Evolutionary conservation across 2,797 vertebrate species (phyloP).

Genomic region (Lophius americanus): DNA sequence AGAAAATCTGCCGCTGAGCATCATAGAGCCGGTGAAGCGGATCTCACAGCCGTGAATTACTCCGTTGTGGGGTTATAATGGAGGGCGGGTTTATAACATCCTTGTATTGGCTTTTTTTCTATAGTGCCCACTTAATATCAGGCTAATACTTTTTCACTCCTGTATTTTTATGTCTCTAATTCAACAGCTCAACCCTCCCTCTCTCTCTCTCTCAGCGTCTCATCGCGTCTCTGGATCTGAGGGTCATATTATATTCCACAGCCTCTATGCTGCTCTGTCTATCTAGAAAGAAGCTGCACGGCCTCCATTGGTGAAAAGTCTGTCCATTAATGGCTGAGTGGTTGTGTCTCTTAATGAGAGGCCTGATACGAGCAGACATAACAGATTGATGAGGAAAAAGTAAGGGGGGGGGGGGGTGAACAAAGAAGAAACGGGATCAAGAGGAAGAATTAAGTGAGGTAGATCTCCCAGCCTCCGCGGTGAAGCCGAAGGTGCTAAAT

Average conservation of each 20-base stretch:
- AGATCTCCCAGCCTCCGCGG: neutral
- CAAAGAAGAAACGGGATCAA: conserved; percentile 10
- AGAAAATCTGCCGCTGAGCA: conserved; percentile 19
- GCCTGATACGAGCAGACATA: conserved; percentile 76
- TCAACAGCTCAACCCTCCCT: conserved; percentile 2
- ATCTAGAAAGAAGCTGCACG: conserved; percentile 31
- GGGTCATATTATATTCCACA: conserved; percentile 15
- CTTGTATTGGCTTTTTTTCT: conserved; percentile 52
- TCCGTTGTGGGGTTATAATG: conserved; percentile 51
- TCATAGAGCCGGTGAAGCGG: conserved; percentile 28
- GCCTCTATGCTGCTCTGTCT: conserved; percentile 27
- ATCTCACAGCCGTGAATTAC: conserved; percentile 34
- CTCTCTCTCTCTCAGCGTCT: conserved; percentile 19
- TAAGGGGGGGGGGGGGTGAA: conserved; percentile 34
- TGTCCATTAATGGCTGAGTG: conserved; percentile 75
- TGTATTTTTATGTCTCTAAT: conserved; percentile 27
- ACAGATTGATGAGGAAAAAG: conserved; percentile 64
- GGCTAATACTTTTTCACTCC: conserved; percentile 26
- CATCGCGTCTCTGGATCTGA: conserved; percentile 18
- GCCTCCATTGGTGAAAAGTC: conserved; percentile 63
- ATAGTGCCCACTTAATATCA: conserved; percentile 36
- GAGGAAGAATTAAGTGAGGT: neutral
- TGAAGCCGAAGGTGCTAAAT: neutral
- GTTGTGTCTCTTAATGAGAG: conserved; percentile 71
- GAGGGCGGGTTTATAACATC: conserved; percentile 45